A percentile compares a stretch with the other conserved stretches of the same genome.
Evolutionary conservation across 2,797 vertebrate species (phyloP).

Genomic region (Lagorchestes hirsutus): DNA sequence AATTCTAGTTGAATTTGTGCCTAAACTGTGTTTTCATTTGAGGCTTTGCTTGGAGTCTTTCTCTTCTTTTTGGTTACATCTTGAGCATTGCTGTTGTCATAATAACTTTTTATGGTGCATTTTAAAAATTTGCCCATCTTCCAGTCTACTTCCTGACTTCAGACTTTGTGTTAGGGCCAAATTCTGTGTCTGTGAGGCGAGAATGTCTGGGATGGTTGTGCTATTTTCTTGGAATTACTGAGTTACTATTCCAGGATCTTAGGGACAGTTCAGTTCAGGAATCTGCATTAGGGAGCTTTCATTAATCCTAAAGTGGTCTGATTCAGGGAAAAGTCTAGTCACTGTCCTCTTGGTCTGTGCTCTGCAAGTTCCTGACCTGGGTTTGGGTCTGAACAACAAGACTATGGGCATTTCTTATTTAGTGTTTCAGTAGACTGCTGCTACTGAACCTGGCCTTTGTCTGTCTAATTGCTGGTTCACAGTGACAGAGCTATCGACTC

Average conservation of each 20-base stretch:
- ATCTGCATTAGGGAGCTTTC: not conserved
- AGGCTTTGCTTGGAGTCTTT: not conserved
- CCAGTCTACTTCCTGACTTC: not conserved
- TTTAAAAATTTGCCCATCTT: not conserved
- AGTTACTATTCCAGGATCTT: not conserved
- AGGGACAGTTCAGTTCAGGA: not conserved
- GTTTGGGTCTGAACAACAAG: not conserved
- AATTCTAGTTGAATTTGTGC: not conserved
- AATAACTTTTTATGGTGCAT: not conserved
- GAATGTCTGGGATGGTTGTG: not conserved
- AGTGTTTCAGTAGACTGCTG: not conserved
- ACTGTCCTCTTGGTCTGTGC: not conserved
- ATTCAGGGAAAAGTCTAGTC: not conserved
- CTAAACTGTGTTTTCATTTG: not conserved
- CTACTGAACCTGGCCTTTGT: not conserved
- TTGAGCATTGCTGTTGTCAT: not conserved
- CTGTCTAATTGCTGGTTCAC: not conserved
- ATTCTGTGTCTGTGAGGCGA: not conserved
- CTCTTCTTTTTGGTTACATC: not conserved
- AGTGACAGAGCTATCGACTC: not conserved
- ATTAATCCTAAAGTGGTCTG: not conserved
- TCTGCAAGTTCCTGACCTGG: not conserved
- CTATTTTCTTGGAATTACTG: not conserved
- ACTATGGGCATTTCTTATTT: not conserved
- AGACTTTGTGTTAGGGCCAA: not conserved